phyloP scores from a whole-genome alignment of 2,797 vertebrate genomes.

The Microchirus variegatus region DNA sequence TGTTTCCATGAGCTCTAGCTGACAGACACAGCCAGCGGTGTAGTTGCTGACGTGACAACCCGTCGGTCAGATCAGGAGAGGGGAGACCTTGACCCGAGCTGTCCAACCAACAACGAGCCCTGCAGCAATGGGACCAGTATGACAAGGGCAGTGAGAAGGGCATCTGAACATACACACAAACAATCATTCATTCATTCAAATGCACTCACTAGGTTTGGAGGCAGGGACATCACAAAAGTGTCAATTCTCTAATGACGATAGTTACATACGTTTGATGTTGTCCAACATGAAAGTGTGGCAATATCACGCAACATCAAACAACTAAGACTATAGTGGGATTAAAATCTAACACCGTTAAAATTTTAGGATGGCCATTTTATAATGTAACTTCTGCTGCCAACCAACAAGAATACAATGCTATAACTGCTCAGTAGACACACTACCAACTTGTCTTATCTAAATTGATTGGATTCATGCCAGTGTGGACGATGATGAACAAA shows the following conservation, averaged over 20 bases:
- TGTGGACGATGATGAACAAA: too few relatives aligned
- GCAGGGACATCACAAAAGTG: slow-evolving; percentile 17
- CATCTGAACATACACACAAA: slow-evolving; percentile 36
- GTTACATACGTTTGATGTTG: background rate
- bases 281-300: too few relatives aligned
- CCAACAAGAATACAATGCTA: too few relatives aligned
- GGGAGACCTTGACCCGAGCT: slow-evolving; percentile 77
- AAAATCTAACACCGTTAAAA: too few relatives aligned
- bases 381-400: too few relatives aligned
- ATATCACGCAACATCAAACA: too few relatives aligned
- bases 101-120: slow-evolving; percentile 74
- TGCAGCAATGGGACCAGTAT: slow-evolving; percentile 75
- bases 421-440: too few relatives aligned
- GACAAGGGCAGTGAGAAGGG: slow-evolving; percentile 79
- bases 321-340: too few relatives aligned
- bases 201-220: slow-evolving; percentile 22
- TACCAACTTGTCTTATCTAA: too few relatives aligned
- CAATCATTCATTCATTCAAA: background rate
- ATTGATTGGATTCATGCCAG: too few relatives aligned
- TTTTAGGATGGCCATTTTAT: too few relatives aligned
- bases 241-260: slow-evolving; percentile 11
- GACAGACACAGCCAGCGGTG: slow-evolving; percentile 48
- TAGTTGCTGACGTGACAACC: slow-evolving; percentile 70
- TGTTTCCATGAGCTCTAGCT: slow-evolving; percentile 36
- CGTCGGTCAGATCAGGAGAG: slow-evolving; percentile 72